A percentile compares a stretch with the other conserved stretches of the same genome.
Conservation (phyloP, 2,797 vertebrate genomes). For the Pampus argenteus region DNA sequence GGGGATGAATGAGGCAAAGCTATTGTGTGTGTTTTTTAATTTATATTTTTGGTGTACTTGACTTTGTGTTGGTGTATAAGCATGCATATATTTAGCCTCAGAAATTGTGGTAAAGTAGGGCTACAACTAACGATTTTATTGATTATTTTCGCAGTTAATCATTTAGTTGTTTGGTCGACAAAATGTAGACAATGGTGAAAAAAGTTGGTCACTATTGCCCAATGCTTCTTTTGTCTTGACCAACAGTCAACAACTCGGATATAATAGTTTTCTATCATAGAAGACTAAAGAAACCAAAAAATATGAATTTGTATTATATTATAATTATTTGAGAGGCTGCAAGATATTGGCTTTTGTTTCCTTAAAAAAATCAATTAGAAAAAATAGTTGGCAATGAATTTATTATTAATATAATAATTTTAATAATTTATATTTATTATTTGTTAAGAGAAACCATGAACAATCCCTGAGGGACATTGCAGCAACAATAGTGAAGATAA, state of each 20-base stretch:
- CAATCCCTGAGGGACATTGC: not conserved
- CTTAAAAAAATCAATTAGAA: not conserved
- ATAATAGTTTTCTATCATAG: not conserved
- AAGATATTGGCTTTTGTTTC: not conserved
- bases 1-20: not conserved
- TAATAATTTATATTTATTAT: no score
- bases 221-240: no score
- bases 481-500: not conserved
- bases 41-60: not conserved
- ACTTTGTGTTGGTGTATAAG: not conserved
- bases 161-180: not conserved
- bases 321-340: no score
- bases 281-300: not conserved
- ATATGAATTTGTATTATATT: not conserved
- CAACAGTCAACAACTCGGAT: not conserved
- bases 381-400: not conserved
- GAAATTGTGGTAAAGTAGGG: no score
- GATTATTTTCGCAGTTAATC: not conserved
- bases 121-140: not conserved
- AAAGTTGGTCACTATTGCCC: not conserved
- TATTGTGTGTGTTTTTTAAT: not conserved
- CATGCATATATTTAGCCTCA: not conserved
- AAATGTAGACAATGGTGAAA: not conserved
- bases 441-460: not conserved
- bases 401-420: no score